These are phyloP conservation scores for Python bivittatus DNA, from an alignment of 2,113 vertebrate genomes.

Conservation along the genomic window DNA sequence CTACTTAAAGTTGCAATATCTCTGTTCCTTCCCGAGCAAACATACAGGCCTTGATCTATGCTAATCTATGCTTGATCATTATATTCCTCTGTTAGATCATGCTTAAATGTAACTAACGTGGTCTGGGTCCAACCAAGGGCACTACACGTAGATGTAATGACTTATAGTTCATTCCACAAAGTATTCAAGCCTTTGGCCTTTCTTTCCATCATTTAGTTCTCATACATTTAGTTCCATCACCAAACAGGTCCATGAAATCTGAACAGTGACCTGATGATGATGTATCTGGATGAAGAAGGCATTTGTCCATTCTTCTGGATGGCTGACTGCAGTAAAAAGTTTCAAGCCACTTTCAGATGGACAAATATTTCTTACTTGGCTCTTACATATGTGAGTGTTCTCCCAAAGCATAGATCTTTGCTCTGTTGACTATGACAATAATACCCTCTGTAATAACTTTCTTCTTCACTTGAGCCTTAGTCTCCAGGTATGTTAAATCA, in stretches of 20 bases:
- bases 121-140: too few species aligned
- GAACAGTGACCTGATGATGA: neutral
- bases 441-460: slow-evolving; percentile 1
- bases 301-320: neutral
- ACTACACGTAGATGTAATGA: neutral
- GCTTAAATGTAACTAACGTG: neutral
- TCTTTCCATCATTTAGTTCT: neutral
- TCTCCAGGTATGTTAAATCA: neutral
- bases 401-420: slow-evolving; percentile 10
- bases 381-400: neutral
- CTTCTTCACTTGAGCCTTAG: neutral
- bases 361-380: neutral
- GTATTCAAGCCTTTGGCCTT: neutral
- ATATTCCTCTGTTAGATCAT: neutral
- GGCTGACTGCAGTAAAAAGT: neutral
- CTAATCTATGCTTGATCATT: neutral
- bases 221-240: neutral
- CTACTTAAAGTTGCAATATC: neutral
- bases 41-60: neutral
- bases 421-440: neutral
- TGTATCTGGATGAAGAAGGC: neutral
- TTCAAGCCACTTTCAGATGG: neutral
- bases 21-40: neutral
- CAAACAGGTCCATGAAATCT: neutral
- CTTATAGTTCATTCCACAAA: neutral